Percentiles rank a stretch among this genome's conserved stretches.
Conservation (phyloP, 2,888 invertebrate species). For the Pteria penguin region DNA sequence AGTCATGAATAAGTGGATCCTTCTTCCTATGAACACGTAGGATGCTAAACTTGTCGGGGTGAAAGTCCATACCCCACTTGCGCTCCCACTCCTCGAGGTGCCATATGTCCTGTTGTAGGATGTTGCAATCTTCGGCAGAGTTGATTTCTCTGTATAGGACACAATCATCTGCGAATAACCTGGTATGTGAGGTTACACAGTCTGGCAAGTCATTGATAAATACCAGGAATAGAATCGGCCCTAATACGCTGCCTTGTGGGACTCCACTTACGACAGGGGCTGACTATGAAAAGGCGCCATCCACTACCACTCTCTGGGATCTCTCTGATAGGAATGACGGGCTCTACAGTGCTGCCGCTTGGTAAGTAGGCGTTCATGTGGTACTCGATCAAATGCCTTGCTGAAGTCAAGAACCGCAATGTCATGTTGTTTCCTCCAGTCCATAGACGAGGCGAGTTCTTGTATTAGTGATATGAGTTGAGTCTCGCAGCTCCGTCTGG, state of each 20-base stretch:
- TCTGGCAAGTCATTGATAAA: conserved; percentile 29
- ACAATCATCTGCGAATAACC: not conserved
- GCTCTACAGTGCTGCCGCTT: conserved; percentile 35
- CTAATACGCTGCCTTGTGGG: conserved; percentile 29
- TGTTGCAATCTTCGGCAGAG: conserved; percentile 29
- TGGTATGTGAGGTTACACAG: not conserved
- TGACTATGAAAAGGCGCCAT: conserved; percentile 21
- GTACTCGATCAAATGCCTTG: conserved; percentile 30
- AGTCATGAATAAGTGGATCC: not conserved
- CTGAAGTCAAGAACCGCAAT: conserved; percentile 29
- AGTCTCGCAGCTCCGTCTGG: conserved; percentile 18
- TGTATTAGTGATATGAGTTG: conserved; percentile 23
- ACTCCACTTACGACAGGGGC: conserved; percentile 33
- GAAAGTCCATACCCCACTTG: conserved; percentile 19
- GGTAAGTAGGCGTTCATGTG: conserved; percentile 18
- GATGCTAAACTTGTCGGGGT: conserved; percentile 29
- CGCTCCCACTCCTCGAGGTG: not conserved
- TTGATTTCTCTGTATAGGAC: not conserved
- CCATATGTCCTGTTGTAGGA: conserved; percentile 6
- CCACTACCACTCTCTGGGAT: conserved; percentile 34
- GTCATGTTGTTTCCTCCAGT: conserved; percentile 31
- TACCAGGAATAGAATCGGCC: conserved; percentile 15
- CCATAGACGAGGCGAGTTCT: conserved; percentile 24
- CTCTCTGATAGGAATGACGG: conserved; percentile 16
- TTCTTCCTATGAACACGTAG: too few relatives aligned